Evolutionary conservation across 2,113 vertebrate genomes (phyloP).

Genomic region (Zosterops japonicus): DNA sequence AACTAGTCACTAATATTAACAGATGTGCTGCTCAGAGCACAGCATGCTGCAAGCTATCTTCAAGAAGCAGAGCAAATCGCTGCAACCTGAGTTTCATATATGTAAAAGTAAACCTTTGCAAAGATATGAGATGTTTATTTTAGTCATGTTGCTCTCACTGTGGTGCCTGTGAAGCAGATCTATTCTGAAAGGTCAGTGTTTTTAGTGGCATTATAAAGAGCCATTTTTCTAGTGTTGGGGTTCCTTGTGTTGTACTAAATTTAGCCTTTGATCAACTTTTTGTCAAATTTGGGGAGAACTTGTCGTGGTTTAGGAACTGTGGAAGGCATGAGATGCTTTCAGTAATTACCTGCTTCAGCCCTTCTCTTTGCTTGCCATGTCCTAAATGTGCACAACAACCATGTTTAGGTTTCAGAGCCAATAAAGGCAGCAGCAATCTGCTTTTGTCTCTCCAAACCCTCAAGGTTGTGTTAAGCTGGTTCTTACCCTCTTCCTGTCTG

Average conservation of each 20-base stretch:
- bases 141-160: neutral
- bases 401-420: neutral
- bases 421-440: neutral
- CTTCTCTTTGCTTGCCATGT: neutral
- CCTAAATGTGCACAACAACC: neutral
- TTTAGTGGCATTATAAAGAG: neutral
- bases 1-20: neutral
- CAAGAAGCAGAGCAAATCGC: neutral
- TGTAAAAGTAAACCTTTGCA: neutral
- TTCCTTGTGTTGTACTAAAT: neutral
- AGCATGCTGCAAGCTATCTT: neutral
- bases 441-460: neutral
- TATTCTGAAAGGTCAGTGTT: neutral
- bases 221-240: neutral
- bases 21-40: neutral
- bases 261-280: neutral
- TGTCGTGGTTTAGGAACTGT: rapidly evolving
- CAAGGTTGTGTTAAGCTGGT: neutral
- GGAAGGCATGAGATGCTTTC: neutral
- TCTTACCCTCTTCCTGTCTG: neutral
- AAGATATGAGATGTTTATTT: neutral
- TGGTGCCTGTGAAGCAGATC: neutral
- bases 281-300: neutral
- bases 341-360: neutral
- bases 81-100: neutral